Evolutionary conservation across 1,140 invertebrate species (phyloP).

Genomic region (Tetramorium simillimum): DNA sequence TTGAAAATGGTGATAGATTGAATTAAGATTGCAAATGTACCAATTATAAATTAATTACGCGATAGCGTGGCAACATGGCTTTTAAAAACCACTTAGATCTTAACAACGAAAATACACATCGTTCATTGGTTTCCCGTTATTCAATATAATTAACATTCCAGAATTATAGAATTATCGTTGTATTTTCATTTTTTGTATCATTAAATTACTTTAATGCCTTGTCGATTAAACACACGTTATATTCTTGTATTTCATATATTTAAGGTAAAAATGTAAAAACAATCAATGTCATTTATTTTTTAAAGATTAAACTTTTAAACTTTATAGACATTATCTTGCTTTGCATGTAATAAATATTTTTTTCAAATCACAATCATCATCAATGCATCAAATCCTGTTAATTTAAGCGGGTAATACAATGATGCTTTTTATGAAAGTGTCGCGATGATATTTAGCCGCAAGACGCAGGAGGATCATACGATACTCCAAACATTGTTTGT

Average conservation of each 20-base stretch:
- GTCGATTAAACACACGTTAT: background rate
- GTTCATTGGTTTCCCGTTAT: background rate
- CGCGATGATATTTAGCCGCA: slow-evolving; percentile 17
- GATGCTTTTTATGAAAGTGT: background rate
- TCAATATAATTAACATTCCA: background rate
- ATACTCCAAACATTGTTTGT: slow-evolving; percentile 72
- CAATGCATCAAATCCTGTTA: background rate
- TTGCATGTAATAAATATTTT: background rate
- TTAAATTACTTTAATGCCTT: background rate
- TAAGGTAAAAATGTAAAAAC: background rate
- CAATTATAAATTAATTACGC: slow-evolving; percentile 85
- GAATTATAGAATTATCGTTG: background rate
- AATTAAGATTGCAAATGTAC: slow-evolving; percentile 85
- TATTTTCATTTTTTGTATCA: background rate
- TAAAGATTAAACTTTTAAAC: background rate
- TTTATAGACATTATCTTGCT: background rate
- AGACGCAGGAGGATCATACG: slow-evolving; percentile 5
- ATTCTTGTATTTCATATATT: background rate
- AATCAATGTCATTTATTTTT: background rate
- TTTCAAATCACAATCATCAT: background rate
- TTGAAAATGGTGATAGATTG: slow-evolving; percentile 84
- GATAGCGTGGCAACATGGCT: slow-evolving; percentile 77
- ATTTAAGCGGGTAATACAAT: background rate
- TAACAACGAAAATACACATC: slow-evolving; percentile 74
- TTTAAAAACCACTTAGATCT: slow-evolving; percentile 84